phyloP scores from a whole-genome alignment of 2,888 invertebrate species.

The Rhyacophila evoluta region DNA sequence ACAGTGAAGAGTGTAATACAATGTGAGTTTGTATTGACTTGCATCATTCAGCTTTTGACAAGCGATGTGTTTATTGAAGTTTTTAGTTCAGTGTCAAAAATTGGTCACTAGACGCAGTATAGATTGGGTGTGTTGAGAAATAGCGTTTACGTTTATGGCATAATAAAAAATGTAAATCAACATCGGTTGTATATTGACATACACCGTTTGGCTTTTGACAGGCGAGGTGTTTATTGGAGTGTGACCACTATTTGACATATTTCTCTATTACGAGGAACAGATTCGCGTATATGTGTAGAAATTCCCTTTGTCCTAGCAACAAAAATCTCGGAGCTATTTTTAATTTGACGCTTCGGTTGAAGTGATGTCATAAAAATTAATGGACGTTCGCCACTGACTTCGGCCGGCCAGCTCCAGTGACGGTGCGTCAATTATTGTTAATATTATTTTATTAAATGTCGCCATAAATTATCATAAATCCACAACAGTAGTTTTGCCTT shows the following conservation, averaged over 20 bases:
- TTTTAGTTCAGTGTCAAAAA: no score
- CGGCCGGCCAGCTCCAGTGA: not conserved
- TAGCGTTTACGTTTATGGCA: no score
- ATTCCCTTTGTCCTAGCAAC: constrained; percentile 14
- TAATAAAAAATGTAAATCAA: no score
- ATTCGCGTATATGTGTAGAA: constrained; percentile 12
- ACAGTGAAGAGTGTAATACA: no score
- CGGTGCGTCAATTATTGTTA: constrained; percentile 4
- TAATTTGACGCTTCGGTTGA: constrained; percentile 2
- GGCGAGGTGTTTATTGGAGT: not conserved
- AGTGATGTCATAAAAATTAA: constrained; percentile 24
- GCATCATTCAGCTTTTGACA: no score
- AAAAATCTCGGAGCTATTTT: constrained; percentile 11
- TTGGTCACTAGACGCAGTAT: no score
- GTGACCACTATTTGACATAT: not conserved
- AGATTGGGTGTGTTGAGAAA: no score
- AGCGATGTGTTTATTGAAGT: no score
- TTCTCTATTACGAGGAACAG: not conserved
- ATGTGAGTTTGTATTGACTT: no score
- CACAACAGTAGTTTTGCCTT: not conserved
- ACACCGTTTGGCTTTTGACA: no score
- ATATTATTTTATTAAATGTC: constrained; percentile 19
- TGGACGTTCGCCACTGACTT: constrained; percentile 1
- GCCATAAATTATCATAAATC: not conserved
- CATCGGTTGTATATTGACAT: no score